Evolutionary conservation across 2,113 vertebrate species (phyloP), one percentile per base, ranked within the genome.

Genomic region (Menidia beryllina): DNA sequence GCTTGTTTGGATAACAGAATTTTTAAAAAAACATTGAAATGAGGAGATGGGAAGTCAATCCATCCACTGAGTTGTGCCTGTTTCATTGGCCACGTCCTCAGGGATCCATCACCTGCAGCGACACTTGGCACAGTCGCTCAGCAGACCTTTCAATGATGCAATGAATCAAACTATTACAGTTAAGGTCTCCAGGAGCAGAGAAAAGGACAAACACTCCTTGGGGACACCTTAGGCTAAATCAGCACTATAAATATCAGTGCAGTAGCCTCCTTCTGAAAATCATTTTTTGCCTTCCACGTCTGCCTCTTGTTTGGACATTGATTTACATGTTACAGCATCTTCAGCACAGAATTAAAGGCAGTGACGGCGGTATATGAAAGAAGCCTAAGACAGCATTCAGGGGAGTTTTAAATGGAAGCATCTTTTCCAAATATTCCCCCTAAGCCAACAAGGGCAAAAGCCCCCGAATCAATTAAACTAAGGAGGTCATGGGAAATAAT

Each of bases 121-220:
- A 64, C 75, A 38, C 43, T 54, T 52, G 15, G 21, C 45, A 50
- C 26, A 25, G 27, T 52, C 36, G 51, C 47, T 59, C 69, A 69
- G 58, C 50, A 64, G 55, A 75, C 10, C 25, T 68, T 73, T 75
- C 65, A 75, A 80, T 56, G 70, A 65, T 27, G 80, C 83, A 58
- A 72, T 89, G 79, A 86, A 87, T 90, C 85, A 90, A 74, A 85
- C 61, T 69, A 63, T 83, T 83, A 84, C 81, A 88, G 81, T 79
- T 86, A 77, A 77, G 57, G 79, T 69, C 68, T 77, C 47, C 50
- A 56, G 75, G 58, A 77, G 72, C 54, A 61, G 68, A 24, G 72
- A 49, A 70, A 77, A 91, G 91, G 90, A 91, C 88, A 89, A 87
- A 86, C 58, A 60, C 65, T 89, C 91, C 84, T 53, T 23, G 10